Percentiles rank a stretch among this genome's conserved stretches.
Evolutionary conservation across 2,888 invertebrate species (phyloP).

Genomic region (Tipula vernalis): DNA sequence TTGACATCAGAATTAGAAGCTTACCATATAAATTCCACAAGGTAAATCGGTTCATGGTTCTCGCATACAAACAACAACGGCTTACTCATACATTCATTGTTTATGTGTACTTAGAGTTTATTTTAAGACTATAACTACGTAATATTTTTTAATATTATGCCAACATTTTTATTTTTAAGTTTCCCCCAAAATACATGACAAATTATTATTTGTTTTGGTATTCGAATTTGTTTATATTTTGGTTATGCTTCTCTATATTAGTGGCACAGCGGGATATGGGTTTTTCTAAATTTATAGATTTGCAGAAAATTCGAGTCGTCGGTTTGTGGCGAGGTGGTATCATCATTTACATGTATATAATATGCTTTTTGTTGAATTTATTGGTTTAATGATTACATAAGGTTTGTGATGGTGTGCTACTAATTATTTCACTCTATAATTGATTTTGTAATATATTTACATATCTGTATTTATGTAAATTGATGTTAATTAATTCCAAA

Average conservation of each 20-base stretch:
- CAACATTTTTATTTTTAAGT: background rate
- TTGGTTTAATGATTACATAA: background rate
- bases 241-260: background rate
- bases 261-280: background rate
- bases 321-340: background rate
- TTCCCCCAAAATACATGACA: background rate
- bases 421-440: background rate
- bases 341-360: background rate
- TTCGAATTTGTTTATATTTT: background rate
- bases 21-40: background rate
- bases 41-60: background rate
- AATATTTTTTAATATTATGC: background rate
- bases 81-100: background rate
- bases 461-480: too few species aligned
- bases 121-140: background rate
- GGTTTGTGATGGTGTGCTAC: background rate
- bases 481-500: too few species aligned
- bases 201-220: background rate
- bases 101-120: background rate
- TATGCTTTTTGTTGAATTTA: background rate
- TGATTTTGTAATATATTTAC: background rate
- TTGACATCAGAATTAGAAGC: background rate
- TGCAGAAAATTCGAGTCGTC: background rate
- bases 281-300: background rate
- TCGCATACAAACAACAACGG: background rate